Evolutionary conservation across 2,797 vertebrate species (phyloP).

Genomic region (Botia almorhae): DNA sequence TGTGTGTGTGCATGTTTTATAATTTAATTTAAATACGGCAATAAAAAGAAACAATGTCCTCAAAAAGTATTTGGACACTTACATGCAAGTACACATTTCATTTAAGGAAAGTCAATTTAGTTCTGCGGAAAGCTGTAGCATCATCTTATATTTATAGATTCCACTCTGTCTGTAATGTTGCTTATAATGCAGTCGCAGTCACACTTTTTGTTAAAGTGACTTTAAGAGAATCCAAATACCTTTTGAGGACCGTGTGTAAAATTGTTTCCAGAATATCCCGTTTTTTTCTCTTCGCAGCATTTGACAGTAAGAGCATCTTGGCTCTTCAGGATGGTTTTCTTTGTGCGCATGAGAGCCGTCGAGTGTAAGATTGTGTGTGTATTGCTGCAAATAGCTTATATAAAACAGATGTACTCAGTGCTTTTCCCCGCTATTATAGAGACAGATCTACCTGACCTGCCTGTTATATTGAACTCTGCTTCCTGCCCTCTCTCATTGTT

Average conservation of each 20-base stretch:
- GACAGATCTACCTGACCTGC: constrained; percentile 41
- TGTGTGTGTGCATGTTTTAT: too few species aligned
- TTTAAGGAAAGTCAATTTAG: too few species aligned
- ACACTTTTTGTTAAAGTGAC: background rate
- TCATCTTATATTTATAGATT: too few species aligned
- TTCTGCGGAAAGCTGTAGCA: too few species aligned
- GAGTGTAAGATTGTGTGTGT: constrained; percentile 29
- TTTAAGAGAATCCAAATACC: background rate
- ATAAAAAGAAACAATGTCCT: too few species aligned
- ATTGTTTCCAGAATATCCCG: background rate
- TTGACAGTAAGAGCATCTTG: background rate
- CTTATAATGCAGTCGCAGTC: too few species aligned
- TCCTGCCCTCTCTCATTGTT: constrained; percentile 32
- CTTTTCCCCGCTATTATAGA: constrained; percentile 20
- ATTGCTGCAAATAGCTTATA: constrained; percentile 27
- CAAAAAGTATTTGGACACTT: too few species aligned
- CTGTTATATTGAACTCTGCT: constrained; percentile 13
- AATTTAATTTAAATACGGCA: too few species aligned
- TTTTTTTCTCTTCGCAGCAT: background rate
- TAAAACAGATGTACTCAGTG: constrained; percentile 39
- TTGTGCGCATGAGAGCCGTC: constrained; percentile 4
- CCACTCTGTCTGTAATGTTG: too few species aligned
- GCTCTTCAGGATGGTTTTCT: constrained; percentile 5
- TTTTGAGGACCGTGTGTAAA: background rate
- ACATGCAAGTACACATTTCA: too few species aligned